phyloP scores from a whole-genome alignment of 2,888 invertebrate genomes.

The Strigamia crassipes region DNA sequence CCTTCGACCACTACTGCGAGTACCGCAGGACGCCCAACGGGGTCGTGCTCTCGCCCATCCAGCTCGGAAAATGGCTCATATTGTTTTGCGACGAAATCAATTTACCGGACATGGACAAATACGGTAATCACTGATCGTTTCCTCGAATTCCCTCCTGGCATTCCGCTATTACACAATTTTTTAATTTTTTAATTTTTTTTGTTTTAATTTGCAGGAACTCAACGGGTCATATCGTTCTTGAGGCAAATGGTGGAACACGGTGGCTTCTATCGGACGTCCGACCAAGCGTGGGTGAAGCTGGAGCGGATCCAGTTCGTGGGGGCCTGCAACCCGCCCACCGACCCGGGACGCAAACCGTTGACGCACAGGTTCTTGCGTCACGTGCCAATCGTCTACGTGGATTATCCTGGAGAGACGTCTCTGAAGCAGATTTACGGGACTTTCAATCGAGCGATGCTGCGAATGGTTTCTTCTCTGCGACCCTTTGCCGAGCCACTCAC shows the following conservation, averaged over 20 bases:
- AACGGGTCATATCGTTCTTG: conserved; percentile 98
- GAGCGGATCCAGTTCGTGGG: conserved; percentile 99
- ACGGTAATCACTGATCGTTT: conserved; percentile 71
- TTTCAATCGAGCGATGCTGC: conserved; percentile 96
- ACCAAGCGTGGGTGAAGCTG: conserved; percentile 95
- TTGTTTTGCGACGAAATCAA: conserved; percentile 99
- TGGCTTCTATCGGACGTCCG: conserved; percentile 82
- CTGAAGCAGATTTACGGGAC: conserved; percentile 98
- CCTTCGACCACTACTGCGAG: conserved; percentile 99
- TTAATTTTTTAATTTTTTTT: no score
- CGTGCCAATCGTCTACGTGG: conserved; percentile 98
- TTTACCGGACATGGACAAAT: conserved; percentile 97
- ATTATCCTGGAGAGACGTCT: conserved; percentile 98
- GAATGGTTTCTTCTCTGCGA: conserved; percentile 86
- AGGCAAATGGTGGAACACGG: conserved; percentile 96
- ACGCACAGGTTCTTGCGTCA: conserved; percentile 81
- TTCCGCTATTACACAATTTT: not conserved
- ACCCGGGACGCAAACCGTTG: conserved; percentile 95
- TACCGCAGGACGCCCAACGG: conserved; percentile 98
- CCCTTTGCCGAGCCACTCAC: conserved; percentile 96
- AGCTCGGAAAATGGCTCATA: conserved; percentile 97
- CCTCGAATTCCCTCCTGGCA: conserved; percentile 15
- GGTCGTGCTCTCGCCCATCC: conserved; percentile 84
- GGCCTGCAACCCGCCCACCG: conserved; percentile 99
- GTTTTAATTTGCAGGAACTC: conserved; percentile 62